Evolutionary conservation across 1,140 invertebrate genomes (phyloP), one percentile per base, ranked within the genome.

Genomic region (Drosophila pseudoananassae): DNA sequence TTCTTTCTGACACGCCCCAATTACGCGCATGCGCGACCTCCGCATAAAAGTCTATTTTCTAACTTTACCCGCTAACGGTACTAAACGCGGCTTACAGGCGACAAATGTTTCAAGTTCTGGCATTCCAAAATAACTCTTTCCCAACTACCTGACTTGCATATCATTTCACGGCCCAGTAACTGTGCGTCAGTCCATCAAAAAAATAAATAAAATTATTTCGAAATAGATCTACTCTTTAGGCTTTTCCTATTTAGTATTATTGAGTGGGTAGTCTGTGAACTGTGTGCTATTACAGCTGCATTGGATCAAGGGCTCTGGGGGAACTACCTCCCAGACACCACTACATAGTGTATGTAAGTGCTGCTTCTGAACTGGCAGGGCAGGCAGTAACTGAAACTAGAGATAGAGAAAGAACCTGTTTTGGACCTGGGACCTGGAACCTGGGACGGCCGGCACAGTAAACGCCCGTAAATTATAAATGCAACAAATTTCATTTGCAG

Each of bases 71-170:
- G 50, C 38, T 56, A 65, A 60, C 76, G 38, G 76, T 52, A 46
- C 25, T 27, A 47, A 69, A 58, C 33, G 47, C 33, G 47, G 45
- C 55, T 63, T 61, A 40, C 58, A 51, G 49, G 58, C 70, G 71
- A 74, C 59, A 74, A 65, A 74, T 46, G 64, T 70, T 68, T 29
- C n/a, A 20, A 20, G 20, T 33, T 55, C 40, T 40, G 15, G 23
- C 43, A 59, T 71, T 50, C 46, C 53, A 58, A n/a, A n/a, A n/a
- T 4, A 33, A 43, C 15, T 12, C 57, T 40, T n/a, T 63, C 15
- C 12, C 29, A 20, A 20, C 20, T 76, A 75, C 60, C 64, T 87
- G 81, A 85, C 73, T 72, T 77, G 77, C 73, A 85, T 85, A 69
- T 74, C 27, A 77, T 84, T 87, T 85, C 73, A 77, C 76, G 65